Evolutionary conservation across 2,888 invertebrate genomes (phyloP).

Genomic region (Melangyna quadrimaculata): DNA sequence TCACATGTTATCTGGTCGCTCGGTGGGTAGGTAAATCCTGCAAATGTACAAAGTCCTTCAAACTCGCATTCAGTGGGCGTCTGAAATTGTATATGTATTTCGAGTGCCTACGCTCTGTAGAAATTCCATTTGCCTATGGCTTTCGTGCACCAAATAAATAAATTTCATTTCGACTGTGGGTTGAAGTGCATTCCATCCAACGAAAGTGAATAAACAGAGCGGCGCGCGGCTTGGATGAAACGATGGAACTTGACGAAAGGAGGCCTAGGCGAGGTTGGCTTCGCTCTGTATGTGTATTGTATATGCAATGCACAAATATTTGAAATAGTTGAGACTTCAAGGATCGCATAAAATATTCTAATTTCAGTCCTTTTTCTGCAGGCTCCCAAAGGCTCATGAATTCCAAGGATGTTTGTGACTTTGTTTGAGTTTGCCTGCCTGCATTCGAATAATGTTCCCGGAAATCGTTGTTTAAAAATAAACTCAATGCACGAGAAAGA

Average conservation of each 20-base stretch:
- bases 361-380: conserved; percentile 68
- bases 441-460: conserved; percentile 70
- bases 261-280: conserved; percentile 64
- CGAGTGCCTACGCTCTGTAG: conserved; percentile 54
- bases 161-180: conserved; percentile 63
- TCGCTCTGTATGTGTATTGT: conserved; percentile 12
- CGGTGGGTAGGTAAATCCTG: conserved; percentile 23
- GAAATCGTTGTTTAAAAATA: conserved; percentile 72
- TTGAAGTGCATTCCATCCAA: conserved; percentile 42
- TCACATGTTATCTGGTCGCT: conserved; percentile 57
- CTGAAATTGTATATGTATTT: conserved; percentile 58
- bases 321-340: conserved; percentile 71
- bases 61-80: conserved; percentile 47
- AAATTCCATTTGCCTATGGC: conserved; percentile 66
- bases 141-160: conserved; percentile 70
- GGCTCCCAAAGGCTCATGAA: conserved; percentile 64
- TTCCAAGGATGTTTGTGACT: conserved; percentile 66
- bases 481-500: conserved; percentile 48
- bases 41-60: conserved; percentile 31
- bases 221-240: background rate
- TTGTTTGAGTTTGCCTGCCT: conserved; percentile 60
- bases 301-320: conserved; percentile 70
- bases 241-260: conserved; percentile 37
- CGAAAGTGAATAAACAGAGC: conserved; percentile 21
- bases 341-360: conserved; percentile 72